phyloP scores from a whole-genome alignment of 1,140 invertebrate genomes.

The Charaxes varanes region DNA sequence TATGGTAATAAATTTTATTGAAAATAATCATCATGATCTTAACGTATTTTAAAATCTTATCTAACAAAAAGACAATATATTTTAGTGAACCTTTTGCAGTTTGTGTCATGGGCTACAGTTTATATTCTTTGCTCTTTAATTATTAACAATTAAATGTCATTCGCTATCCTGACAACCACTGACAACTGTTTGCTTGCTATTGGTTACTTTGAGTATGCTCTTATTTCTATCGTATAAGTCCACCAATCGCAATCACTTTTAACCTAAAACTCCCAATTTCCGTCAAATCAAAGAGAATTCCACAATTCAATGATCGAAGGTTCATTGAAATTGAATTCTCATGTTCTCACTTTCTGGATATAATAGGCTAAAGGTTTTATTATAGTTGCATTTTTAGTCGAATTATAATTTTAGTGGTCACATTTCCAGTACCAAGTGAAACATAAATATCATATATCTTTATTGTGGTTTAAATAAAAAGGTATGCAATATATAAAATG shows the following conservation, averaged over 20 bases:
- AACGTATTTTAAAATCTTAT: no score
- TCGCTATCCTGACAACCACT: constrained; percentile 16
- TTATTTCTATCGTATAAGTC: constrained; percentile 22
- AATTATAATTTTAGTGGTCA: no score
- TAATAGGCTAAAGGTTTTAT: no score
- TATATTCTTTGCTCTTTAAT: no score
- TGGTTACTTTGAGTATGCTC: constrained; percentile 33
- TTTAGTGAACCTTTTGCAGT: no score
- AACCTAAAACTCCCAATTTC: constrained; percentile 12
- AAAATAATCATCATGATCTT: no score
- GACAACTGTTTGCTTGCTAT: constrained; percentile 65
- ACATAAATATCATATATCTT: no score
- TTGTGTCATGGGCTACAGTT: no score
- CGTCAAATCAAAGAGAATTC: constrained; percentile 9
- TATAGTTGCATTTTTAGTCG: background rate
- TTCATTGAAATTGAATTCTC: background rate
- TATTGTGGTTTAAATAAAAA: constrained; percentile 3
- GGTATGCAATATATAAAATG: constrained; percentile 8
- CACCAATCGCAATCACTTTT: constrained; percentile 21
- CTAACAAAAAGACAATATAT: no score
- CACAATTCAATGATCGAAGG: constrained; percentile 8
- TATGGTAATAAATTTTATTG: no score
- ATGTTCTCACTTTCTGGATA: no score
- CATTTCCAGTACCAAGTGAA: no score
- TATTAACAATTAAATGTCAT: constrained; percentile 5